Evolutionary conservation across 2,888 invertebrate species (phyloP).

Genomic region (Pediacus dermestoides): DNA sequence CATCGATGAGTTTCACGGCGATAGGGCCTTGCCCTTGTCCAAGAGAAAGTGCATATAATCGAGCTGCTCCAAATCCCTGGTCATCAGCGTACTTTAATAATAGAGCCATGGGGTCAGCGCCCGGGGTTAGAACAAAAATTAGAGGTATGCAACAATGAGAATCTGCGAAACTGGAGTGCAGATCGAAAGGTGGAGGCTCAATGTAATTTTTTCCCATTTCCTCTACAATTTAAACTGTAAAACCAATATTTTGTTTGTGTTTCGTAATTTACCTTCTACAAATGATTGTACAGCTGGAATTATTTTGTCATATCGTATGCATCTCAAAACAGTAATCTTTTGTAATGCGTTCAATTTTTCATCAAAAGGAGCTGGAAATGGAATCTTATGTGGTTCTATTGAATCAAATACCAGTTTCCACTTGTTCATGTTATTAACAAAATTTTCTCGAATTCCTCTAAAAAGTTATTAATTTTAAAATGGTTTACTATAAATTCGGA

Average conservation of each 20-base stretch:
- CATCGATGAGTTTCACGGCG: constrained; percentile 80
- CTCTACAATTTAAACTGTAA: constrained; percentile 42
- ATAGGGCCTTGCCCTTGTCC: constrained; percentile 93
- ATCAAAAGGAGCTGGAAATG: constrained; percentile 70
- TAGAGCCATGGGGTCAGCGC: constrained; percentile 88
- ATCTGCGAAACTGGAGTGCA: constrained; percentile 77
- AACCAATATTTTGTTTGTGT: background rate
- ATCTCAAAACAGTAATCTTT: constrained; percentile 73
- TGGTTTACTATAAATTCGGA: background rate
- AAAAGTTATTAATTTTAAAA: constrained; percentile 16
- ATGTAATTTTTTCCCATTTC: constrained; percentile 76
- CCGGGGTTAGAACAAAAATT: constrained; percentile 88
- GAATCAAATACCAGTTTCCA: constrained; percentile 79
- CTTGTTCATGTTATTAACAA: constrained; percentile 52
- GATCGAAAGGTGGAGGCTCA: constrained; percentile 87
- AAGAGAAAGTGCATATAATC: constrained; percentile 77
- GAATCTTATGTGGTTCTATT: constrained; percentile 66
- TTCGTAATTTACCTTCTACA: constrained; percentile 55
- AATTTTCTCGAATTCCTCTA: constrained; percentile 64
- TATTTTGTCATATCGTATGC: constrained; percentile 85
- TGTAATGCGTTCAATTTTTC: constrained; percentile 63
- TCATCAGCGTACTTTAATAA: constrained; percentile 90
- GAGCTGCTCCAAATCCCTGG: constrained; percentile 76
- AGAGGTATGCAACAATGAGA: constrained; percentile 85
- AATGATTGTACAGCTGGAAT: constrained; percentile 72